A percentile compares a stretch with the other conserved stretches of the same genome.
Evolutionary conservation across 2,113 vertebrate genomes (phyloP).

Genomic region (Actenoides hombroni): DNA sequence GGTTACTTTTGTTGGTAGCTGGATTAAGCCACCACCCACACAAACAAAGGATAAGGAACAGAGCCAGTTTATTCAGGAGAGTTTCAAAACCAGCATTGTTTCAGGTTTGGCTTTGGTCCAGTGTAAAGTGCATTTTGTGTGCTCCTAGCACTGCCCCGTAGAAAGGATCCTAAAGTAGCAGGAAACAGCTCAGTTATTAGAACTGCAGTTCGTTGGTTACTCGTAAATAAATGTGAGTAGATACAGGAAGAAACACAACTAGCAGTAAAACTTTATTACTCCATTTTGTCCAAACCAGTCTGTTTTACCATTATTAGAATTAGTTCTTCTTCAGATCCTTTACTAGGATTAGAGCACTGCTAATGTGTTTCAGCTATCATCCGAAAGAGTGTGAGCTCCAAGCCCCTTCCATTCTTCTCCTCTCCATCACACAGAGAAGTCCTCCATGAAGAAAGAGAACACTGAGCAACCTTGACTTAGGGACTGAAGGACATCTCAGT

Average conservation of each 20-base stretch:
- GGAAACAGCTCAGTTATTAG: neutral
- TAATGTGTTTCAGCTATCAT: neutral
- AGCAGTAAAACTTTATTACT: neutral
- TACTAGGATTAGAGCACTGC: neutral
- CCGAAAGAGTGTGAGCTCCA: neutral
- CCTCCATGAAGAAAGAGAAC: neutral
- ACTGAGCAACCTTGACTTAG: neutral
- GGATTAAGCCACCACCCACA: neutral
- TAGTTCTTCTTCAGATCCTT: neutral
- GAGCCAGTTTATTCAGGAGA: neutral
- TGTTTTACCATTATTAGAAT: neutral
- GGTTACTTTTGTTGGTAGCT: neutral
- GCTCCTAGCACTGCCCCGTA: neutral
- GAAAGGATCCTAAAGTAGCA: neutral
- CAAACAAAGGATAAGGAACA: constrained; percentile 19
- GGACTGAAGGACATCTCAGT: neutral
- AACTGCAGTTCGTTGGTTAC: neutral
- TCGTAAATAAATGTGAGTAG: neutral
- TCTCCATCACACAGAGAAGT: neutral
- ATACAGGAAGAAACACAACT: neutral
- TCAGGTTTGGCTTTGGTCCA: neutral
- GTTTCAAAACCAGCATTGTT: constrained; percentile 22
- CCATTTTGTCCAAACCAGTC: neutral
- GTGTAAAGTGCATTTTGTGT: neutral
- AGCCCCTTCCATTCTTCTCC: neutral